These are phyloP conservation scores for Tapirus terrestris DNA, from an alignment of 2,113 vertebrate species.

Conservation along the genomic window DNA sequence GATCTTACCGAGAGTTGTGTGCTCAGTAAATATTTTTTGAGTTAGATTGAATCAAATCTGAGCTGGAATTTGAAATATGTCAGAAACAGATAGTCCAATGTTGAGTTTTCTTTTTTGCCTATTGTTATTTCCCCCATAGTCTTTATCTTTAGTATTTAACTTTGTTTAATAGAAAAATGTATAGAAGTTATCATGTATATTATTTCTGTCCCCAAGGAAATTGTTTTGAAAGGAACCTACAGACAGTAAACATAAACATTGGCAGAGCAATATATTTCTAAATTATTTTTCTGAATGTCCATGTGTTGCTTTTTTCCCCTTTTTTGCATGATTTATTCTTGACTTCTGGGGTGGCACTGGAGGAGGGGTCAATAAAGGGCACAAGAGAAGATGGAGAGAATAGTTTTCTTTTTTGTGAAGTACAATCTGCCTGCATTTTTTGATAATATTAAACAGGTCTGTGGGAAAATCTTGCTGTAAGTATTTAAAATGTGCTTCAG, in stretches of 20 bases:
- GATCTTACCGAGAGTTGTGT: not conserved
- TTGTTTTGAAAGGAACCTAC: not conserved
- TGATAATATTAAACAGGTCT: not conserved
- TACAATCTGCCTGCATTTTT: not conserved
- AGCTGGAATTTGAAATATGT: slow-evolving; percentile 27
- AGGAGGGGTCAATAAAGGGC: not conserved
- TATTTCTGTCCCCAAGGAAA: not conserved
- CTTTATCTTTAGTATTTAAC: not conserved
- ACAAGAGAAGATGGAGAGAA: not conserved
- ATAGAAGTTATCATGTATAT: not conserved
- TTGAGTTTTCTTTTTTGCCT: not conserved
- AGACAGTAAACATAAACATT: not conserved
- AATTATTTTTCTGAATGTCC: not conserved
- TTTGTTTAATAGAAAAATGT: not conserved
- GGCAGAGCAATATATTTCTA: not conserved
- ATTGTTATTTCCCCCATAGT: not conserved
- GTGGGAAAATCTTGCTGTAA: not conserved
- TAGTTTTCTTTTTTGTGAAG: not conserved
- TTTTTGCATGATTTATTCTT: slow-evolving; percentile 9
- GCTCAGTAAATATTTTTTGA: not conserved
- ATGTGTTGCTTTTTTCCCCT: not conserved
- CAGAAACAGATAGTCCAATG: not conserved
- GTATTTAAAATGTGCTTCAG: slow-evolving; percentile 44
- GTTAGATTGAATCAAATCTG: not conserved
- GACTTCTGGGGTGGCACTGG: not conserved